These are phyloP conservation scores for Porites lutea DNA, from an alignment of 64 coral and sea anemone genomes.

Conservation along the genomic window DNA sequence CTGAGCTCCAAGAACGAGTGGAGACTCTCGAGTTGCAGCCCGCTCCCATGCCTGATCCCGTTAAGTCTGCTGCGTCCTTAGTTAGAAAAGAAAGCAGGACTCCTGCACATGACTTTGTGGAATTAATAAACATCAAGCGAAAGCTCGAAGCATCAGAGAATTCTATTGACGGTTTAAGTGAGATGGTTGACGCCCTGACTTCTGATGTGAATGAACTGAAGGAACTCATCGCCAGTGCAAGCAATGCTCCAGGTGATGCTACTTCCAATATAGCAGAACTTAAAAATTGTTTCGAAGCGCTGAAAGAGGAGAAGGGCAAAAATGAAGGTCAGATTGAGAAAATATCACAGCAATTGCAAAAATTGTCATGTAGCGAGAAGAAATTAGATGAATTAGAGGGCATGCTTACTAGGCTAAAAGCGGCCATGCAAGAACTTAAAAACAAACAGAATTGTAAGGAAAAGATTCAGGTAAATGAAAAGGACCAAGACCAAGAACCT, in stretches of 20 bases:
- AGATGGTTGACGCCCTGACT: slow-evolving; percentile 72
- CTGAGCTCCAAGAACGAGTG: slow-evolving; percentile 77
- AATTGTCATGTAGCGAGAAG: slow-evolving; percentile 12
- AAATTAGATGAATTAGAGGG: slow-evolving; percentile 56
- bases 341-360: slow-evolving; percentile 29
- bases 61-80: slow-evolving; percentile 61
- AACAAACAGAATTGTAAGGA: background rate
- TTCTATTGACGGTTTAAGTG: slow-evolving; percentile 73
- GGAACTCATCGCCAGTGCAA: background rate
- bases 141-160: slow-evolving; percentile 80
- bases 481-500: background rate
- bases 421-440: background rate
- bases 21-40: slow-evolving; percentile 57
- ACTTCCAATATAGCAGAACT: slow-evolving; percentile 25
- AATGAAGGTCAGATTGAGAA: background rate
- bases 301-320: background rate
- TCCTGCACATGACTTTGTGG: slow-evolving; percentile 83
- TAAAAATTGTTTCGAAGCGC: slow-evolving; percentile 24
- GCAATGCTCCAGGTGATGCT: background rate
- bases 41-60: background rate
- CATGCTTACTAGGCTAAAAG: background rate
- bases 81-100: slow-evolving; percentile 80
- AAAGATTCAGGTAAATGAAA: background rate
- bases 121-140: slow-evolving; percentile 71
- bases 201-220: slow-evolving; percentile 77